Conservation (phyloP, 2,888 invertebrate genomes). For the Stratiomys singularior region DNA sequence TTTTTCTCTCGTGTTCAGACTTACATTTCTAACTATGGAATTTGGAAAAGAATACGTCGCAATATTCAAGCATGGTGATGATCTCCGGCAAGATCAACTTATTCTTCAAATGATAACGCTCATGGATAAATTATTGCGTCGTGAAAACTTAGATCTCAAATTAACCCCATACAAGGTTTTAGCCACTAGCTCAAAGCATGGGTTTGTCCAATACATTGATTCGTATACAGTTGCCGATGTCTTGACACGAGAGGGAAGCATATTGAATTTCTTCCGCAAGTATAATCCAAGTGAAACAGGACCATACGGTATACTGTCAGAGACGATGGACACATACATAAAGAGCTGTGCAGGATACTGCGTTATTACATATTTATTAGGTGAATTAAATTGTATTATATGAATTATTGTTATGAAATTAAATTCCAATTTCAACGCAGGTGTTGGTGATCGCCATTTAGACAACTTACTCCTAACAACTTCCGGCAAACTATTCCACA, state of each 20-base stretch:
- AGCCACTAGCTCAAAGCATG: conserved; percentile 95
- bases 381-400: conserved; percentile 58
- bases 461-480: conserved; percentile 95
- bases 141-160: conserved; percentile 96
- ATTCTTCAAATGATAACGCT: conserved; percentile 97
- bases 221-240: conserved; percentile 94
- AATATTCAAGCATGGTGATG: conserved; percentile 98
- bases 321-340: conserved; percentile 98
- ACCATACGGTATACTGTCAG: conserved; percentile 89
- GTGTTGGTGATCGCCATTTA: conserved; percentile 97
- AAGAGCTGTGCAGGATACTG: conserved; percentile 97
- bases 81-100: conserved; percentile 95
- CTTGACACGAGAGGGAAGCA: conserved; percentile 84
- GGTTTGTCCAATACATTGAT: conserved; percentile 96
- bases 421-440: conserved; percentile 63
- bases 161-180: conserved; percentile 95
- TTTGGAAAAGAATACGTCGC: conserved; percentile 86
- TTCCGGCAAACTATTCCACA: conserved; percentile 92
- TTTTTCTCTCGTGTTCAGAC: conserved; percentile 61
- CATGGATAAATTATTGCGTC: conserved; percentile 94
- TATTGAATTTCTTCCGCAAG: conserved; percentile 92
- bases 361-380: conserved; percentile 95
- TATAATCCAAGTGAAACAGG: conserved; percentile 88
- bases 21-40: conserved; percentile 86
- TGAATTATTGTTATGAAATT: not conserved